These are phyloP conservation scores for Thamnaconus septentrionalis DNA, from an alignment of 2,113 vertebrate genomes.

Conservation along the genomic window DNA sequence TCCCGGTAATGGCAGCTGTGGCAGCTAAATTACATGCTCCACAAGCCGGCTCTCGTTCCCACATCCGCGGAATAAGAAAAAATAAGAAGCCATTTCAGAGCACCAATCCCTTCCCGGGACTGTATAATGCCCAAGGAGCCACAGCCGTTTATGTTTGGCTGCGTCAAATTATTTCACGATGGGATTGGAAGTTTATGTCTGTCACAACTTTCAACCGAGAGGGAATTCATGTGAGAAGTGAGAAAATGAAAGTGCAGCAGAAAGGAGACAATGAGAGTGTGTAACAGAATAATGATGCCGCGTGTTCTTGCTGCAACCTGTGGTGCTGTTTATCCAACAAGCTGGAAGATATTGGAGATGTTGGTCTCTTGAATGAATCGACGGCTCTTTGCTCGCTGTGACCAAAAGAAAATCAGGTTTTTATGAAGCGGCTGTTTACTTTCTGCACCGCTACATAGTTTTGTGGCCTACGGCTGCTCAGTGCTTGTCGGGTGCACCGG, in stretches of 20 bases:
- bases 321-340: too few species aligned
- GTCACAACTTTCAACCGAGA: neutral
- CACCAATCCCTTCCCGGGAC: constrained; percentile 20
- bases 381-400: too few species aligned
- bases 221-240: neutral
- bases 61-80: constrained; percentile 16
- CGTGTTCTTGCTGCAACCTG: too few species aligned
- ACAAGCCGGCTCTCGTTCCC: constrained; percentile 12
- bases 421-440: too few species aligned
- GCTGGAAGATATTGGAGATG: too few species aligned
- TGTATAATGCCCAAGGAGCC: constrained; percentile 15
- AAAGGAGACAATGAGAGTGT: neutral
- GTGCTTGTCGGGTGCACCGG: too few species aligned
- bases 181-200: neutral
- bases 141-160: constrained; percentile 37
- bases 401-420: too few species aligned
- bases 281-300: neutral
- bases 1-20: constrained; percentile 15
- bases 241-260: neutral
- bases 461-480: too few species aligned
- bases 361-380: too few species aligned
- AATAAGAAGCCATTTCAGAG: constrained; percentile 26
- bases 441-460: too few species aligned
- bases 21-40: constrained; percentile 31
- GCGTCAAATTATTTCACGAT: constrained; percentile 14